A percentile compares a stretch with the other conserved stretches of the same genome.
These are phyloP conservation scores for Diarsia brunnea DNA, from an alignment of 2,888 invertebrate species.

Conservation along the genomic window DNA sequence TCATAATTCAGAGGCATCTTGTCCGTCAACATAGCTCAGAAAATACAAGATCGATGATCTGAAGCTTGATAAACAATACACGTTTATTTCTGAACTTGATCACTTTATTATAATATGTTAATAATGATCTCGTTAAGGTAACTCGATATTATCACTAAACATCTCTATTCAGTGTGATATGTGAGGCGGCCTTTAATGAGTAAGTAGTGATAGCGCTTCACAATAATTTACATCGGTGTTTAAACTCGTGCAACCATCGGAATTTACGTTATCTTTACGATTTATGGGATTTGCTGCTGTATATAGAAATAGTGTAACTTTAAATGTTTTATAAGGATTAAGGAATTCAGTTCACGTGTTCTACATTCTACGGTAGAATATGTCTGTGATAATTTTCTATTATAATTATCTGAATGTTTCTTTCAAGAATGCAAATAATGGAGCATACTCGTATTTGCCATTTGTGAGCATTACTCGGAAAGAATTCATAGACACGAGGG, in stretches of 20 bases:
- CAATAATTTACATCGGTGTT: constrained; percentile 40
- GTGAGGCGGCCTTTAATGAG: constrained; percentile 38
- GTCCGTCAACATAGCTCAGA: not conserved
- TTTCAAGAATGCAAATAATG: not conserved
- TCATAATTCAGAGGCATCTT: constrained; percentile 2
- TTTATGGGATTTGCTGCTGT: constrained; percentile 37
- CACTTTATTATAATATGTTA: constrained; percentile 19
- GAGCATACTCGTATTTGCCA: not conserved
- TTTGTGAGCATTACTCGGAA: not conserved
- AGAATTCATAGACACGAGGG: not conserved
- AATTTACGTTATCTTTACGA: constrained; percentile 40
- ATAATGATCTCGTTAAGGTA: constrained; percentile 58
- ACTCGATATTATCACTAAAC: constrained; percentile 42
- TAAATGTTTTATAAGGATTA: not conserved
- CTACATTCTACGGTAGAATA: not conserved
- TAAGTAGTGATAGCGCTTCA: constrained; percentile 14
- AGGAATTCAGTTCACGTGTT: constrained; percentile 9
- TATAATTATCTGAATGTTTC: not conserved
- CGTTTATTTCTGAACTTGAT: constrained; percentile 23
- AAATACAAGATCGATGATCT: constrained; percentile 12
- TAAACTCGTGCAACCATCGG: constrained; percentile 33
- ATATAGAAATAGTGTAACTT: constrained; percentile 18
- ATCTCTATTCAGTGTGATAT: constrained; percentile 41
- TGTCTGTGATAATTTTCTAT: not conserved
- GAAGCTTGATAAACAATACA: constrained; percentile 35